phyloP scores from a whole-genome alignment of 2,113 vertebrate species.

The Gopherus flavomarginatus region DNA sequence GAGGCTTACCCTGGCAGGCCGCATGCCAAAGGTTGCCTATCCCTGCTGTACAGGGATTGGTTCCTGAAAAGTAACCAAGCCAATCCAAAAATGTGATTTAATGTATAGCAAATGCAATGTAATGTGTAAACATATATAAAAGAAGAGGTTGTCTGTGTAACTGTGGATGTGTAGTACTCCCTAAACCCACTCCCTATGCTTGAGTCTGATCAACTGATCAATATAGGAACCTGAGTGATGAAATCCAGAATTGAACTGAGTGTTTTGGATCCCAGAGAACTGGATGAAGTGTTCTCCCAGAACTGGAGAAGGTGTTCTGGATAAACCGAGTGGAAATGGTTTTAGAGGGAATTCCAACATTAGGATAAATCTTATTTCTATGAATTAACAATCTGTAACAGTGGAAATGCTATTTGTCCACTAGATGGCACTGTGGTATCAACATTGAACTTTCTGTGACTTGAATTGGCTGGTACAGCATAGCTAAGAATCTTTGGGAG shows the following conservation, averaged over 20 bases:
- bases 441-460: background rate
- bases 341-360: background rate
- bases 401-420: background rate
- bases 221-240: background rate
- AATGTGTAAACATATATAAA: background rate
- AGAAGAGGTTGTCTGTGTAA: background rate
- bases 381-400: background rate
- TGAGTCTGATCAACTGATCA: background rate
- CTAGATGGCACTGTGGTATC: slow-evolving; percentile 70
- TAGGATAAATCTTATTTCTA: background rate
- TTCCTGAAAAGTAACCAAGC: background rate
- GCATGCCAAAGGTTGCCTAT: too few relatives aligned
- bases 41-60: background rate
- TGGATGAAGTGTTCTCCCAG: background rate
- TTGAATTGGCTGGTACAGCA: background rate
- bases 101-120: too few relatives aligned
- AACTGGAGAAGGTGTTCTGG: background rate
- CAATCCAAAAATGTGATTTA: too few relatives aligned
- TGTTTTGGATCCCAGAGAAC: background rate
- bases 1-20: too few relatives aligned
- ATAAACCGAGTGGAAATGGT: background rate
- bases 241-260: background rate
- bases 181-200: background rate
- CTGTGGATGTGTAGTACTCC: background rate
- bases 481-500: background rate